Evolutionary conservation across 2,888 invertebrate species (phyloP).

Genomic region (Acanthacorydalis orientalis): DNA sequence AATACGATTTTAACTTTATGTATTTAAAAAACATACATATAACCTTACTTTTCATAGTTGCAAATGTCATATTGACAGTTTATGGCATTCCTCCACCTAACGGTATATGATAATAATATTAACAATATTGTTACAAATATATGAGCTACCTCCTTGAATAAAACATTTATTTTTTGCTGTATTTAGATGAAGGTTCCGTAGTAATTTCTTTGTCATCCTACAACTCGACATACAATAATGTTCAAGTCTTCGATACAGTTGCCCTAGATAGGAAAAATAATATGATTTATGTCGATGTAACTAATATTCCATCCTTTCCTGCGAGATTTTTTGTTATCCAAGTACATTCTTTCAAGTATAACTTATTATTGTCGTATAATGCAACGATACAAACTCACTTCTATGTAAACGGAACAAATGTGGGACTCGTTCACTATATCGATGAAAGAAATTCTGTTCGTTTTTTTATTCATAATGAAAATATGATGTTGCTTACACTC

Average conservation of each 20-base stretch:
- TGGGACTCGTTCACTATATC: constrained; percentile 33
- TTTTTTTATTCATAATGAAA: constrained; percentile 29
- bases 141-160: not conserved
- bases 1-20: too few species aligned
- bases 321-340: constrained; percentile 43
- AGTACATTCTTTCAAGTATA: constrained; percentile 40
- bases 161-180: not conserved
- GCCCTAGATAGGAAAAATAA: constrained; percentile 14
- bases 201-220: constrained; percentile 17
- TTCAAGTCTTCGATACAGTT: constrained; percentile 16
- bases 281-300: constrained; percentile 23
- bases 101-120: too few species aligned
- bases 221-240: constrained; percentile 11
- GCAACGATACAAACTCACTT: constrained; percentile 18
- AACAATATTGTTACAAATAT: too few species aligned
- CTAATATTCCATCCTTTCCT: constrained; percentile 24
- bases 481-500: constrained; percentile 17
- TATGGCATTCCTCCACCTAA: not conserved
- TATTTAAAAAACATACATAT: constrained; percentile 1
- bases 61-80: not conserved
- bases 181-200: constrained; percentile 1
- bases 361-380: constrained; percentile 36
- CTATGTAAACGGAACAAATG: constrained; percentile 37
- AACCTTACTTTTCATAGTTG: constrained; percentile 8
- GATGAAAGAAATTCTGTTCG: constrained; percentile 13